A percentile compares a stretch with the other conserved stretches of the same genome.
phyloP scores from a whole-genome alignment of 1,140 invertebrate species.

The Sipha flava region DNA sequence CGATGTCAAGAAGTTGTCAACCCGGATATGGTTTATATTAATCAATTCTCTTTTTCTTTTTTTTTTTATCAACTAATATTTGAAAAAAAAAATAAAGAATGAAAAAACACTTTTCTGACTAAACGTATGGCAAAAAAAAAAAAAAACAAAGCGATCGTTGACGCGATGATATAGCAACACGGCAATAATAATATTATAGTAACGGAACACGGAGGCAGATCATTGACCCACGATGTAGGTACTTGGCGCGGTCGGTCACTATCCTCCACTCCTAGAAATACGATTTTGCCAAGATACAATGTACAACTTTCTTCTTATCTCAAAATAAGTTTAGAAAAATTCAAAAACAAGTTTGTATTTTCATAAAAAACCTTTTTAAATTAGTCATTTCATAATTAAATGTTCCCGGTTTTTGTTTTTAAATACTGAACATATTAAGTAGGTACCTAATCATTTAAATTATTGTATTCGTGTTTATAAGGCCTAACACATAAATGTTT shows the following conservation, averaged over 20 bases:
- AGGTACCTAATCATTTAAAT: too few relatives aligned
- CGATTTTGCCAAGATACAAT: background rate
- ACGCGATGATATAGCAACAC: constrained; percentile 29
- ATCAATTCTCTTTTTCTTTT: constrained; percentile 16
- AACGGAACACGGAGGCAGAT: constrained; percentile 31
- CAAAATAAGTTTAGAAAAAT: background rate
- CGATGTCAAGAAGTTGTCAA: constrained; percentile 17
- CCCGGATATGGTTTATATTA: constrained; percentile 28
- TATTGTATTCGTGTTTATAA: too few relatives aligned
- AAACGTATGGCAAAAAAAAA: background rate
- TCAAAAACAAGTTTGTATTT: background rate
- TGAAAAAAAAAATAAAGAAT: background rate
- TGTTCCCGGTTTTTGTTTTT: too few relatives aligned
- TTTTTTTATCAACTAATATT: background rate
- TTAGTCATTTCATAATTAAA: too few relatives aligned
- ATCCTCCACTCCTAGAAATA: constrained; percentile 25
- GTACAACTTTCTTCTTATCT: constrained; percentile 2
- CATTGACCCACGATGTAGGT: constrained; percentile 31
- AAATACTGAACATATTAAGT: too few relatives aligned
- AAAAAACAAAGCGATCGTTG: constrained; percentile 26
- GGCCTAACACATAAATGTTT: too few relatives aligned
- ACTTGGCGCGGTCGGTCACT: constrained; percentile 29
- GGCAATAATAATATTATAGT: constrained; percentile 32
- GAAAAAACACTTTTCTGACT: background rate
- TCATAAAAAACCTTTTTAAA: too few relatives aligned